Evolutionary conservation across 2,888 invertebrate species (phyloP).

Genomic region (Lomographa bimaculata): DNA sequence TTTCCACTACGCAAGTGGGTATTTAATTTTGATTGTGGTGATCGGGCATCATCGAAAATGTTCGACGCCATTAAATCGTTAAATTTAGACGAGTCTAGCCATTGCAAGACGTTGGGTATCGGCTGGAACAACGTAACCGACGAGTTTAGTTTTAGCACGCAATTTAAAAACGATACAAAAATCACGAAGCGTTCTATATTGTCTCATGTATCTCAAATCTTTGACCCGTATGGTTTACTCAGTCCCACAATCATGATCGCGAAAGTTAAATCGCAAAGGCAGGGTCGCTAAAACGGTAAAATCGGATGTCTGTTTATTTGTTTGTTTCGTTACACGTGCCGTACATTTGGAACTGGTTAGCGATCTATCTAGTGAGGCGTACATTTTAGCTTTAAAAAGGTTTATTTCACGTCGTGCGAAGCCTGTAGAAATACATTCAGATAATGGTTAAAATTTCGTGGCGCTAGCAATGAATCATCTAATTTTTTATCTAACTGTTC

Average conservation of each 20-base stretch:
- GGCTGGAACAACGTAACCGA: conserved; percentile 18
- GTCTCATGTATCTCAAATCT: conserved; percentile 22
- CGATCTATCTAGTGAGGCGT: conserved; percentile 28
- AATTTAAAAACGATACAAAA: conserved; percentile 1
- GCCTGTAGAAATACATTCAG: conserved; percentile 21
- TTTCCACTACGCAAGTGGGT: conserved; percentile 25
- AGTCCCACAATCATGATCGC: conserved; percentile 11
- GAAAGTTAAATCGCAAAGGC: conserved; percentile 23
- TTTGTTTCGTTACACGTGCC: conserved; percentile 4
- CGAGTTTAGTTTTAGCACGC: conserved; percentile 14
- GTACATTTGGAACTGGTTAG: conserved; percentile 30
- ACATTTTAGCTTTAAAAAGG: conserved; percentile 28
- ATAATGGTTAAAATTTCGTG: conserved; percentile 31
- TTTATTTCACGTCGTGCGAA: conserved; percentile 33
- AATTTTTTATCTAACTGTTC: conserved; percentile 5
- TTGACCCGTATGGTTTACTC: conserved; percentile 23
- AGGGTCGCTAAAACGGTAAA: conserved; percentile 27
- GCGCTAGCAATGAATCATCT: conserved; percentile 26
- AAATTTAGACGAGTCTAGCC: background rate
- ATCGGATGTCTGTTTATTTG: conserved; percentile 21
- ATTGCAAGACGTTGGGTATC: conserved; percentile 19
- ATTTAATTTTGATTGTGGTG: conserved; percentile 7
- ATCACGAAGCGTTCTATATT: conserved; percentile 22
- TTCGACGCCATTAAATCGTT: too few relatives aligned
- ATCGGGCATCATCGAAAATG: background rate